Evolutionary conservation across 2,797 vertebrate genomes (phyloP).

Genomic region (Onychomys leucogaster): DNA sequence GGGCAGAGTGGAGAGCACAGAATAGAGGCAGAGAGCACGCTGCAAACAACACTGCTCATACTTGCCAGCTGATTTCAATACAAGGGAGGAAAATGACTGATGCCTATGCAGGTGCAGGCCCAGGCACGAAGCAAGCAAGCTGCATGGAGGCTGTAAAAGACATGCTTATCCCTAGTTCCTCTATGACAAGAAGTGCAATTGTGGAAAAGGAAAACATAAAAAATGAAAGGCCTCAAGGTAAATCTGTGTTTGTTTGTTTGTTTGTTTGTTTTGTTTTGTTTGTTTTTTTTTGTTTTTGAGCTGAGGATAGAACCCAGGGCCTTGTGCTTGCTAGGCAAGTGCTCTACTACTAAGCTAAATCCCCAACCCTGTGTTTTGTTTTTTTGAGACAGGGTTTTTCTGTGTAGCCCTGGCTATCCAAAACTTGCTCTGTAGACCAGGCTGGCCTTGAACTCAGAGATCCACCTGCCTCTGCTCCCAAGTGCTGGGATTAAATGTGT

Average conservation of each 20-base stretch:
- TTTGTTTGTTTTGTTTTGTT: not conserved
- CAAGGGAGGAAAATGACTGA: not conserved
- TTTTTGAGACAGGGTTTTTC: not conserved
- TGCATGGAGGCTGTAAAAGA: not conserved
- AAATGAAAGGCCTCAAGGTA: slow-evolving; percentile 7
- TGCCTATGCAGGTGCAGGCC: not conserved
- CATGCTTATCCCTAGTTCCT: not conserved
- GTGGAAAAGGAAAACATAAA: not conserved
- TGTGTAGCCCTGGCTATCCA: not conserved
- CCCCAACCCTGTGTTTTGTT: not conserved
- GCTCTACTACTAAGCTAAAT: too few species aligned
- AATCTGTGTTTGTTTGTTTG: too few species aligned
- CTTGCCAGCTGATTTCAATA: not conserved
- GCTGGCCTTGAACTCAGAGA: not conserved
- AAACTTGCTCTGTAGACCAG: not conserved
- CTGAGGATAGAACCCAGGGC: too few species aligned
- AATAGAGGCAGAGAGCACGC: not conserved
- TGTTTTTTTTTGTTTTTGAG: too few species aligned
- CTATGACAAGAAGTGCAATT: rapidly evolving
- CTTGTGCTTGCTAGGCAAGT: too few species aligned
- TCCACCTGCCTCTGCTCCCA: not conserved
- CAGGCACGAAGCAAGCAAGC: not conserved
- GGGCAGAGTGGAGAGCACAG: not conserved
- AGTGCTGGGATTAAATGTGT: not conserved
- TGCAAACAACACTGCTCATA: not conserved